Percentiles rank a stretch among this genome's conserved stretches.
Conservation (phyloP, 2,113 vertebrate species). For the Gasterosteus aculeatus region DNA sequence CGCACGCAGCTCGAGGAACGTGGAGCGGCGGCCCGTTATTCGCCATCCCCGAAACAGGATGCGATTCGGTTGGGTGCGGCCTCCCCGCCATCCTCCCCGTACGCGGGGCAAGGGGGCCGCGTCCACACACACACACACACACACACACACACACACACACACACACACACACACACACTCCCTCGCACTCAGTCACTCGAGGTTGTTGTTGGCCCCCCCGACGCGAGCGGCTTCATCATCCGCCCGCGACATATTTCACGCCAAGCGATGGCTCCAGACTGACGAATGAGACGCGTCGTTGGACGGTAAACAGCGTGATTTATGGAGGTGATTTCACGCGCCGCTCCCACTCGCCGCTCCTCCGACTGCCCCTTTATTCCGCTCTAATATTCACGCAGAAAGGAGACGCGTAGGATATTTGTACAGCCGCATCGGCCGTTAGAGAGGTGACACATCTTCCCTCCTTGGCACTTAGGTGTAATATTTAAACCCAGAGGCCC, state of each 20-base stretch:
- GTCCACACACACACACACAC: constrained; percentile 7
- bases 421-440: constrained; percentile 19
- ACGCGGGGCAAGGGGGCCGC: too few species aligned
- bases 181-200: constrained; percentile 49
- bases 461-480: constrained; percentile 58
- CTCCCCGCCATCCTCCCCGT: too few species aligned
- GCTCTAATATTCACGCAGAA: constrained; percentile 46
- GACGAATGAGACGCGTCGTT: constrained; percentile 65
- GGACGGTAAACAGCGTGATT: constrained; percentile 66
- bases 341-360: constrained; percentile 33
- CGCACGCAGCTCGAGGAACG: too few species aligned
- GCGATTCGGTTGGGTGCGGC: not conserved
- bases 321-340: constrained; percentile 55
- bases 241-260: constrained; percentile 52
- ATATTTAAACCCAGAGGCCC: constrained; percentile 72
- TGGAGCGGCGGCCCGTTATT: too few species aligned
- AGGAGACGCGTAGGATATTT: constrained; percentile 34
- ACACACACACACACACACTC: constrained; percentile 45
- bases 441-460: constrained; percentile 52
- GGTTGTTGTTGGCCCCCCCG: constrained; percentile 58
- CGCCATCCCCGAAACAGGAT: constrained; percentile 3
- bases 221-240: constrained; percentile 67
- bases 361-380: constrained; percentile 40
- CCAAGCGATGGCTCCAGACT: constrained; percentile 56
- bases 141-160: constrained; percentile 34